Evolutionary conservation across 2,888 invertebrate species (phyloP), one percentile per base, ranked within the genome.

Genomic region (Coelogynopora nodosa): DNA sequence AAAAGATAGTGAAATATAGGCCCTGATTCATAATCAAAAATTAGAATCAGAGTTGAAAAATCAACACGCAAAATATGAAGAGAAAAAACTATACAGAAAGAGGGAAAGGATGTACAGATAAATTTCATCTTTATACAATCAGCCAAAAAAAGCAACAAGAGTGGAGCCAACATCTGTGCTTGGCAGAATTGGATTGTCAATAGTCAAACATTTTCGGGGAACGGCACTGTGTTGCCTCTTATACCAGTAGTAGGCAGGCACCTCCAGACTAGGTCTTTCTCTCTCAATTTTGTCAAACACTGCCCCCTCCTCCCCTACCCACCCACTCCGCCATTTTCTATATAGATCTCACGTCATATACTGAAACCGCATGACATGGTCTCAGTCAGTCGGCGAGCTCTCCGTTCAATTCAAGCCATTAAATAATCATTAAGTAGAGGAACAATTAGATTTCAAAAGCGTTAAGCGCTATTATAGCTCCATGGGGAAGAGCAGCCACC

Each of bases 381-480:
- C 49, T 74, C 74, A 10, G 27, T 74, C 23, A 26, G 5, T 74
- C 74, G 74, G 74, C 74, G 74, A 74, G 23, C 74, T 74, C 74
- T 26, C 23, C 74, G 74, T 74, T 74, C 74, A 74, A 74, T 74
- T 74, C 74, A 74, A 74, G 74, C 74, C 74, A 74, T 74, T 74
- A 74, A 74, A 74, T 74, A 74, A 74, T 74, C 74, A 74, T 74
- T 74, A 74, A 74, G 74, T 26, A 74, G 74, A 49, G 74, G 74
- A 74, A 74, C 74, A 74, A 74, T 74, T 74, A 74, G 74, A 74
- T 74, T 74, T 74, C 74, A 74, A 74, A 74, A 74, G 74, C 74
- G 23, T 26, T 26, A 74, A 23, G 74, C 74, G 74, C 74, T 5
- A 74, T n/a, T 74, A 74, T 26, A 74, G 5, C 74, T 74, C 5